phyloP scores from a whole-genome alignment of 1,140 invertebrate species.

The Musca vetustissima region DNA sequence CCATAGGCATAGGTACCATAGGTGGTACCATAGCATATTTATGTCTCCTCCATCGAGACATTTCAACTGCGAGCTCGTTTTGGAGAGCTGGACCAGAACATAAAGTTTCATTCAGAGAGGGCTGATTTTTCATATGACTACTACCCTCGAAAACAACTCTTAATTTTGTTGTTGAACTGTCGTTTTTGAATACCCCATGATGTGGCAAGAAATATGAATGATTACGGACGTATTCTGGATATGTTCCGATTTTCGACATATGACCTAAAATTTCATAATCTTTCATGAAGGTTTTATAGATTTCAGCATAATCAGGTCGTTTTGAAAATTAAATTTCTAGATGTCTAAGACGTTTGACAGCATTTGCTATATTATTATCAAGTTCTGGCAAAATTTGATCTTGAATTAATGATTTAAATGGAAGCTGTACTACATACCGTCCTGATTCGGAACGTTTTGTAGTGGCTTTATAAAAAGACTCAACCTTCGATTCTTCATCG shows the following conservation, averaged over 20 bases:
- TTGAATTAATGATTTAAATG: slow-evolving; percentile 3
- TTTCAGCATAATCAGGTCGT: too few species aligned
- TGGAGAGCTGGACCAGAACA: slow-evolving; percentile 44
- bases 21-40: not conserved
- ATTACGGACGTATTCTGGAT: not conserved
- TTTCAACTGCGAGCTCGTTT: slow-evolving; percentile 26
- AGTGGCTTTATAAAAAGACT: too few species aligned
- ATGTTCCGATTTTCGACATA: slow-evolving; percentile 25
- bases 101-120: slow-evolving; percentile 47
- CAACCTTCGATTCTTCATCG: not conserved
- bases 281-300: too few species aligned
- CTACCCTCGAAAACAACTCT: slow-evolving; percentile 41
- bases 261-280: too few species aligned
- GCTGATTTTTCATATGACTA: slow-evolving; percentile 26
- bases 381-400: not conserved
- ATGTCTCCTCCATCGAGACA: slow-evolving; percentile 22
- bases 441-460: not conserved
- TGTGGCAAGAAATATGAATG: slow-evolving; percentile 37
- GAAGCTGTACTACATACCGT: not conserved
- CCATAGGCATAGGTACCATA: not conserved
- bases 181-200: slow-evolving; percentile 42
- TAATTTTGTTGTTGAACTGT: slow-evolving; percentile 42
- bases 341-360: too few species aligned
- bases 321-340: too few species aligned
- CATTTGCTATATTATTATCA: not conserved